phyloP scores from a whole-genome alignment of 2,888 invertebrate genomes.

The Junonia oenone region DNA sequence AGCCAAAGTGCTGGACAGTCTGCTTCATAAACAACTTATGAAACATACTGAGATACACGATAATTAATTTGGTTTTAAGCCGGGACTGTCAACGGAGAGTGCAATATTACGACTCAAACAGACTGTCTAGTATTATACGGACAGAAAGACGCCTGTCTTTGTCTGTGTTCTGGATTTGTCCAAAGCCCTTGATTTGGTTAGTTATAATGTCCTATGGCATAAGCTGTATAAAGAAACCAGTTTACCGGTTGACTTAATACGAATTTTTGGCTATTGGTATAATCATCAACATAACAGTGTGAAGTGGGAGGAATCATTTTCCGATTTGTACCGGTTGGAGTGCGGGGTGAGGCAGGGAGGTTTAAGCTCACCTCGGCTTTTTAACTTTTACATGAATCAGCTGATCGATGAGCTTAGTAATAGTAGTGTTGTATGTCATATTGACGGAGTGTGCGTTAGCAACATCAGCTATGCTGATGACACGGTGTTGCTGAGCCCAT shows the following conservation, averaged over 20 bases:
- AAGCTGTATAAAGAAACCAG: background rate
- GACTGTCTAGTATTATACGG: background rate
- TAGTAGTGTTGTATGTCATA: conserved; percentile 21
- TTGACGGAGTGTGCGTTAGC: conserved; percentile 12
- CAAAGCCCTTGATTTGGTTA: conserved; percentile 9
- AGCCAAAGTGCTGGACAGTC: too few species aligned
- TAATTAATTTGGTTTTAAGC: background rate
- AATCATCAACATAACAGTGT: conserved; percentile 8
- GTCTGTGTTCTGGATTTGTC: conserved; percentile 15
- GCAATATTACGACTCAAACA: background rate
- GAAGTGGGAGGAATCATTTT: background rate
- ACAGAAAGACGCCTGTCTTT: background rate
- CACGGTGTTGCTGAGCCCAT: too few species aligned
- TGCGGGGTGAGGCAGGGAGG: conserved; percentile 28
- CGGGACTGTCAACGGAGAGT: background rate
- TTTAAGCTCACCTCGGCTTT: conserved; percentile 30
- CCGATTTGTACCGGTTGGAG: conserved; percentile 12
- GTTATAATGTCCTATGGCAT: conserved; percentile 1
- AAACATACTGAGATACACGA: too few species aligned
- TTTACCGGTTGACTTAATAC: background rate
- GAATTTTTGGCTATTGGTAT: conserved; percentile 11
- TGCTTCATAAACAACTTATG: too few species aligned
- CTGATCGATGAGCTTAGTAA: conserved; percentile 29
- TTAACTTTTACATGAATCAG: conserved; percentile 8
- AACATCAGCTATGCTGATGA: too few species aligned